These are phyloP conservation scores for Lobophora halterata DNA, from an alignment of 2,888 invertebrate species.

Conservation along the genomic window DNA sequence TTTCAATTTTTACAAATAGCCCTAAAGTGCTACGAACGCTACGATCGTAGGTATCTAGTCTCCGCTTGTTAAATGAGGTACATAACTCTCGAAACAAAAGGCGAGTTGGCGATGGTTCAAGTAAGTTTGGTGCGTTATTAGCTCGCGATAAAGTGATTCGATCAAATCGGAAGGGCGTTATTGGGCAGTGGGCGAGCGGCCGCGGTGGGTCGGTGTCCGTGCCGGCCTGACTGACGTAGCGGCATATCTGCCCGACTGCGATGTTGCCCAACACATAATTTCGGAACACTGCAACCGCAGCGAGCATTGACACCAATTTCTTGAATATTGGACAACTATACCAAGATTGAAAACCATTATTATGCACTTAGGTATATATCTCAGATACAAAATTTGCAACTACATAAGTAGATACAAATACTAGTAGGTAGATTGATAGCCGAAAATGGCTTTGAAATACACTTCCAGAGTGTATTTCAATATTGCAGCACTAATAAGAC, in stretches of 20 bases:
- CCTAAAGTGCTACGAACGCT: constrained; percentile 47
- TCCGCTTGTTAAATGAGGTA: constrained; percentile 24
- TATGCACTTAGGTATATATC: constrained; percentile 34
- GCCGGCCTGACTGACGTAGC: constrained; percentile 39
- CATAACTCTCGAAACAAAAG: constrained; percentile 24
- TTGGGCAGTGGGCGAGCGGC: constrained; percentile 40
- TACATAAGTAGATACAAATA: too few relatives aligned
- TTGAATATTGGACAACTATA: constrained; percentile 62
- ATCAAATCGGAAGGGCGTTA: constrained; percentile 62
- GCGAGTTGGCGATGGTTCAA: constrained; percentile 14
- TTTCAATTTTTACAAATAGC: constrained; percentile 32
- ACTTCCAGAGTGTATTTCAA: too few relatives aligned
- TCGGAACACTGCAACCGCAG: constrained; percentile 78
- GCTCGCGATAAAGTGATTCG: constrained; percentile 48
- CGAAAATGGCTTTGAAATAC: too few relatives aligned
- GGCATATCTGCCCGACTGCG: constrained; percentile 41
- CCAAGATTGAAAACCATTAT: constrained; percentile 45
- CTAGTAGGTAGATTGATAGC: too few relatives aligned
- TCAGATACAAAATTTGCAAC: too few relatives aligned
- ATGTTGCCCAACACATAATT: constrained; percentile 74
- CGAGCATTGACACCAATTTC: constrained; percentile 78
- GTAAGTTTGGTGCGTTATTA: constrained; percentile 28
- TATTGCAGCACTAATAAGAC: too few relatives aligned
- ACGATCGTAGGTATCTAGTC: constrained; percentile 33
- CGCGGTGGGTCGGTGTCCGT: constrained; percentile 53